These are phyloP conservation scores for Dione juno DNA, from an alignment of 2,888 invertebrate genomes.

Conservation along the genomic window DNA sequence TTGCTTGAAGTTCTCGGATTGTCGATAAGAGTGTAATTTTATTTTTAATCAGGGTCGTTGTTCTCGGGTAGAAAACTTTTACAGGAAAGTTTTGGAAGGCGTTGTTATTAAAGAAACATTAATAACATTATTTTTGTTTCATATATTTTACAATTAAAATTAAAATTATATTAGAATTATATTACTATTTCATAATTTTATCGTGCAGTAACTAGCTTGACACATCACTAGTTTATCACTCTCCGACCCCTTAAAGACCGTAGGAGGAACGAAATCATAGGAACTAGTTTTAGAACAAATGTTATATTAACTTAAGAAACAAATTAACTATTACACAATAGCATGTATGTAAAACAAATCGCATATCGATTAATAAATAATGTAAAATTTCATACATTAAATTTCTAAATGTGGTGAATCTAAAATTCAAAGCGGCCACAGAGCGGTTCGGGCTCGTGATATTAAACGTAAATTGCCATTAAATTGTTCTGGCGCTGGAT, in stretches of 20 bases:
- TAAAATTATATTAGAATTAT: too few relatives aligned
- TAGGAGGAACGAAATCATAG: too few relatives aligned
- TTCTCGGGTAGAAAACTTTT: constrained; percentile 2
- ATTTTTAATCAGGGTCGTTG: constrained; percentile 19
- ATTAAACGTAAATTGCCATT: constrained; percentile 33
- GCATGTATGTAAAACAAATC: not conserved
- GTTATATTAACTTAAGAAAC: too few relatives aligned
- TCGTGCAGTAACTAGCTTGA: too few relatives aligned
- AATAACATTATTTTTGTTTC: not conserved
- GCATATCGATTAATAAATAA: not conserved
- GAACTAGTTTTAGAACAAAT: too few relatives aligned
- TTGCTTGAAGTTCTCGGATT: constrained; percentile 12
- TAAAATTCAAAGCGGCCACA: constrained; percentile 29
- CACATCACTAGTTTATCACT: too few relatives aligned
- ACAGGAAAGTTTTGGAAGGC: not conserved
- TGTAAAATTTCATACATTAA: not conserved
- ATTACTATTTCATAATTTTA: too few relatives aligned
- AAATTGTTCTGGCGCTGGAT: constrained; percentile 24
- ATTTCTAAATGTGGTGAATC: constrained; percentile 14
- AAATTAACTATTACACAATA: not conserved
- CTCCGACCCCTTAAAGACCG: too few relatives aligned
- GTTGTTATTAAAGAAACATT: not conserved
- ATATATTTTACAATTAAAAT: not conserved
- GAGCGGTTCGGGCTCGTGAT: constrained; percentile 8
- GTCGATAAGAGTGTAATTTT: constrained; percentile 15